Evolutionary conservation across 2,797 vertebrate species (phyloP).

Genomic region (Dryobates pubescens): DNA sequence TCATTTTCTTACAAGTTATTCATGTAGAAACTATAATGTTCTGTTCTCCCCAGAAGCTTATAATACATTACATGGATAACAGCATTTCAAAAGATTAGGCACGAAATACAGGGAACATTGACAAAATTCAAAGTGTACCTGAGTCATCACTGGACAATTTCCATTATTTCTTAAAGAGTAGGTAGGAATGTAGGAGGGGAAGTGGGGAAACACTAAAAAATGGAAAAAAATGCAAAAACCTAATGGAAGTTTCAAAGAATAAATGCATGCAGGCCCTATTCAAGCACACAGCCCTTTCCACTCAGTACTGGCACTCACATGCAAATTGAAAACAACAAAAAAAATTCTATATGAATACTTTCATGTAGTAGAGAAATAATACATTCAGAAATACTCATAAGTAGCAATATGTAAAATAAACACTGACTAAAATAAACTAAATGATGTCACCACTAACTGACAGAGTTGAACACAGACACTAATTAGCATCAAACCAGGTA

Average conservation of each 20-base stretch:
- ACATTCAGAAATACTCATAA: neutral
- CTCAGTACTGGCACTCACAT: neutral
- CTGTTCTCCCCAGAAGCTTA: constrained; percentile 54
- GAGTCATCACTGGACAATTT: constrained; percentile 39
- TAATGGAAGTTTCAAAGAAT: constrained; percentile 22
- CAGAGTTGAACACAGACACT: neutral
- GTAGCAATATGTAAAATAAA: neutral
- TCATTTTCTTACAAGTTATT: constrained; percentile 66
- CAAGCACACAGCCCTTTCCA: neutral
- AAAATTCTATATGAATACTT: neutral
- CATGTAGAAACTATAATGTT: constrained; percentile 51
- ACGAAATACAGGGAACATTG: constrained; percentile 9
- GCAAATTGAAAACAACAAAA: neutral
- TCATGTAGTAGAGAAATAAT: neutral
- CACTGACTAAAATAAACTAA: neutral
- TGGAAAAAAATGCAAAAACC: neutral
- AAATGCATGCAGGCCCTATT: constrained; percentile 2
- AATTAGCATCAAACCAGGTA: neutral
- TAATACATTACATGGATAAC: constrained; percentile 51
- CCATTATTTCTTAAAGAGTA: constrained; percentile 35
- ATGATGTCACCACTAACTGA: neutral
- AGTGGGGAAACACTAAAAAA: rapidly evolving
- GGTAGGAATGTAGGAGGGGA: neutral
- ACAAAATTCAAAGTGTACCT: constrained; percentile 35
- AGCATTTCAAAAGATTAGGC: constrained; percentile 44